Base-by-base conservation (phyloP, 2,113 vertebrate genomes). In the Ophiodon elongatus region DNA sequence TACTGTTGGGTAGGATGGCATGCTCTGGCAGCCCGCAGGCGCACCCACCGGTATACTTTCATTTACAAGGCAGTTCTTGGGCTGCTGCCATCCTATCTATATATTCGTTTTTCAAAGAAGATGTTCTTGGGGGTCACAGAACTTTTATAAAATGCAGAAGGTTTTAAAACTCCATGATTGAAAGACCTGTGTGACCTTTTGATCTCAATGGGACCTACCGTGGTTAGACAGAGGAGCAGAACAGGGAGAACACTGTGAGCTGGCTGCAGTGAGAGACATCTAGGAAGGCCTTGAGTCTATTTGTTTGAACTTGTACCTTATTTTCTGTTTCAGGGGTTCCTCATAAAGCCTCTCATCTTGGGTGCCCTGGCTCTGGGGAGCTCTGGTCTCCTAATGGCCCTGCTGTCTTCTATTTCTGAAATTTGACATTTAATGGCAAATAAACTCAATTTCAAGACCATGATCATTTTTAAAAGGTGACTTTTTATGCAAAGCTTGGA, bases 331-430 rank as follows among this genome's bases (percentile, higher is more conserved):
- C 74, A 88, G 86, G 33, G 2, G 2, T 25, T 69, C 47, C 17
- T 59, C 41, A n/a, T 67, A 0, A 88, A 82, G 74, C 37, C 33
- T 2, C 9, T 62, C 29, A 17, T 68, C 50, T 21, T 88, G 78
- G 59, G 35, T 52, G 57, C 14, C 19, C 64, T 82, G 19, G 79
- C 43, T 65, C 35, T 88, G 9, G 86, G 78, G n/a, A 88, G 79
- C 52, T 5, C 45, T 50, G 85, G 66, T 2, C 35, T 84, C 29
- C 41, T 87, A 0, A 8, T 31, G 1, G 64, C 70, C 2, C 37
- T 88, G 33, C 8, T 82, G 63, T 43, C 9, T 33, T 39, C 27
- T 63, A 39, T 88, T 25, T 57, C 13, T 43, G 60, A 52, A 6
- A 70, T 85, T 14, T 85, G 43, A 86, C 33, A 37, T 60, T 14